Evolutionary conservation across 2,888 invertebrate genomes (phyloP).

Genomic region (Pyrgus malvae): DNA sequence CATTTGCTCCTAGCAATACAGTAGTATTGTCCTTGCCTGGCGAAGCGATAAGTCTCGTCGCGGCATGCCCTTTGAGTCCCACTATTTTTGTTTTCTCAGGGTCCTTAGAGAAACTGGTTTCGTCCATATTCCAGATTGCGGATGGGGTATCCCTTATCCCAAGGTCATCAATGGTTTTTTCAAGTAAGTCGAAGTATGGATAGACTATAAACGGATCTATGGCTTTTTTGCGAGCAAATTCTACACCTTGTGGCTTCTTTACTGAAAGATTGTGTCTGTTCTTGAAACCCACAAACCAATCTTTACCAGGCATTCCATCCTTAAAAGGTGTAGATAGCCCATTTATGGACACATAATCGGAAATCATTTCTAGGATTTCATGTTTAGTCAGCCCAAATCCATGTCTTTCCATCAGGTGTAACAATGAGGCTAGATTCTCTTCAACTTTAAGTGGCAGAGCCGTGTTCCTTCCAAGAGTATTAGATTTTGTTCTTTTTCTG

Average conservation of each 20-base stretch:
- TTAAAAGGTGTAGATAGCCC: slow-evolving; percentile 42
- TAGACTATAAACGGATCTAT: slow-evolving; percentile 31
- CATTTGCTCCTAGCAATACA: slow-evolving; percentile 36
- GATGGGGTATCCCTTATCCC: background rate
- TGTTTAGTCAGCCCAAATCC: slow-evolving; percentile 46
- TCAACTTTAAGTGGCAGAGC: slow-evolving; percentile 26
- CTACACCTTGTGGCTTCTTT: slow-evolving; percentile 51
- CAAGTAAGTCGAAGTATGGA: background rate
- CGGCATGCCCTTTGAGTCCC: slow-evolving; percentile 33
- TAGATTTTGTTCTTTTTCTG: background rate
- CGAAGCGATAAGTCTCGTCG: slow-evolving; percentile 33
- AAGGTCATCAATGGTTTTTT: background rate
- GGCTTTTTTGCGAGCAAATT: background rate
- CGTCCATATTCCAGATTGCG: slow-evolving; percentile 33
- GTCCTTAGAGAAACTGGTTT: slow-evolving; percentile 35
- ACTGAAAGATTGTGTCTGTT: slow-evolving; percentile 43
- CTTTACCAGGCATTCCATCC: slow-evolving; percentile 41
- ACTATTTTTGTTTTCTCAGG: slow-evolving; percentile 38
- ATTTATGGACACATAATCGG: slow-evolving; percentile 38
- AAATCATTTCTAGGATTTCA: slow-evolving; percentile 43
- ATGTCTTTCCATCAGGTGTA: slow-evolving; percentile 41
- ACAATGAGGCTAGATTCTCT: slow-evolving; percentile 28
- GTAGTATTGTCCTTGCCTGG: slow-evolving; percentile 40
- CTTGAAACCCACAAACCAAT: slow-evolving; percentile 43
- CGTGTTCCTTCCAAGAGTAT: background rate